These are phyloP conservation scores for Istiophorus platypterus DNA, from an alignment of 2,113 vertebrate genomes.

Conservation along the genomic window DNA sequence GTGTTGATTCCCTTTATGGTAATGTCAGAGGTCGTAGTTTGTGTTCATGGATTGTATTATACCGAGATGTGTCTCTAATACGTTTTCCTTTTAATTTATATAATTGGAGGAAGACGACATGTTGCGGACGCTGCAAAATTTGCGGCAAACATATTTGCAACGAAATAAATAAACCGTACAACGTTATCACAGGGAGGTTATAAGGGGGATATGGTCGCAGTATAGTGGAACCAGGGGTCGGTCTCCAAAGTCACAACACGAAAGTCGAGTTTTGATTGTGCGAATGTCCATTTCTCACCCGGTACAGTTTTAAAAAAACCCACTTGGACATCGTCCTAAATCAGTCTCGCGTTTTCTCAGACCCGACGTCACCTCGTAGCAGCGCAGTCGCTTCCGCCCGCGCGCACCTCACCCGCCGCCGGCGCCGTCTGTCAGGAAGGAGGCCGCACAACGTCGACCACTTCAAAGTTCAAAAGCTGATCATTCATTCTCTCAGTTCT, in stretches of 20 bases:
- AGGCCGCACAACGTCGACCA: slow-evolving; percentile 32
- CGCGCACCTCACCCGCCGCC: too few relatives aligned
- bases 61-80: too few relatives aligned
- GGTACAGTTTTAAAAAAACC: neutral
- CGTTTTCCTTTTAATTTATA: too few relatives aligned
- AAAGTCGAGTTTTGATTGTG: slow-evolving; percentile 8
- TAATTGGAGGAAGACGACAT: neutral
- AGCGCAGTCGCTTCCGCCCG: slow-evolving; percentile 31
- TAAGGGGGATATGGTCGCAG: neutral
- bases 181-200: neutral
- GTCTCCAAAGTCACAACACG: neutral
- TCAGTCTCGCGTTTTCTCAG: slow-evolving; percentile 18
- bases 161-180: neutral
- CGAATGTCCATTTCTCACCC: slow-evolving; percentile 9
- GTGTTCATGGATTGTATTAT: too few relatives aligned
- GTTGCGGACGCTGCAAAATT: neutral
- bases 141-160: neutral
- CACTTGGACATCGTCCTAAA: slow-evolving; percentile 3
- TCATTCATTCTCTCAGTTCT: neutral
- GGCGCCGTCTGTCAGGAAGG: slow-evolving; percentile 14
- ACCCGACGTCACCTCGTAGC: slow-evolving; percentile 31
- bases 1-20: too few relatives aligned
- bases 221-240: neutral
- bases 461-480: slow-evolving; percentile 1
- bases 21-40: too few relatives aligned